phyloP scores from a whole-genome alignment of 2,888 invertebrate genomes.

The Dorcus parallelipipedus region DNA sequence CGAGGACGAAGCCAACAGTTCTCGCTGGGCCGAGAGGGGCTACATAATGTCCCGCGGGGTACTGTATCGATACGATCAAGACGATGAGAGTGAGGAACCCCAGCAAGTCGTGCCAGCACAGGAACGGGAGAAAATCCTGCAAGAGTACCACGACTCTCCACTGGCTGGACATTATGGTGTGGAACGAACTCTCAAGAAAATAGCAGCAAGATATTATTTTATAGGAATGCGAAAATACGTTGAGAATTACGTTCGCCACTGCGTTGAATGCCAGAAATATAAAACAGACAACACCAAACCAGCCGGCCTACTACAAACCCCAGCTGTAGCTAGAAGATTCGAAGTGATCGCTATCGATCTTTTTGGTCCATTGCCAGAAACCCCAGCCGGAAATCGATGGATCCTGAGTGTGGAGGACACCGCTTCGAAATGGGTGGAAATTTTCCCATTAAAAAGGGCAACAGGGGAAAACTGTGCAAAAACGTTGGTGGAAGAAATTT shows the following conservation, averaged over 20 bases:
- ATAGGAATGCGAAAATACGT: too few relatives aligned
- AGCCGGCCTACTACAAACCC: too few relatives aligned
- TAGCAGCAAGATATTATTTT: not conserved
- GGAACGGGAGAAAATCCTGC: not conserved
- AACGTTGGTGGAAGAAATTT: not conserved
- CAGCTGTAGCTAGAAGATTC: too few relatives aligned
- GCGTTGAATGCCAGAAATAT: too few relatives aligned
- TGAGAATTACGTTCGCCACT: too few relatives aligned
- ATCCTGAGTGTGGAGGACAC: too few relatives aligned
- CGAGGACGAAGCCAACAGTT: not conserved
- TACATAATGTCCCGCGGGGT: not conserved
- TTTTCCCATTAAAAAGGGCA: not conserved
- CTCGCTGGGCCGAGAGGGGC: constrained; percentile 5
- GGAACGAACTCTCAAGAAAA: constrained; percentile 7
- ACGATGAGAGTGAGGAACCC: constrained; percentile 26
- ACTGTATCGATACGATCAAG: not conserved
- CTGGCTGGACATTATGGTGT: constrained; percentile 20
- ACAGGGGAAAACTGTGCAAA: not conserved
- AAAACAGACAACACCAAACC: too few relatives aligned
- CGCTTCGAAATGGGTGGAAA: too few relatives aligned
- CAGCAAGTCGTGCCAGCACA: constrained; percentile 15
- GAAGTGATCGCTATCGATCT: too few relatives aligned
- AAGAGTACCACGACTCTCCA: constrained; percentile 15
- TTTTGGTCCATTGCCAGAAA: too few relatives aligned
- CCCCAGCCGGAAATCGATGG: too few relatives aligned